Conservation (phyloP, 2,888 invertebrate species). For the Drosophila cyrtoloma region DNA sequence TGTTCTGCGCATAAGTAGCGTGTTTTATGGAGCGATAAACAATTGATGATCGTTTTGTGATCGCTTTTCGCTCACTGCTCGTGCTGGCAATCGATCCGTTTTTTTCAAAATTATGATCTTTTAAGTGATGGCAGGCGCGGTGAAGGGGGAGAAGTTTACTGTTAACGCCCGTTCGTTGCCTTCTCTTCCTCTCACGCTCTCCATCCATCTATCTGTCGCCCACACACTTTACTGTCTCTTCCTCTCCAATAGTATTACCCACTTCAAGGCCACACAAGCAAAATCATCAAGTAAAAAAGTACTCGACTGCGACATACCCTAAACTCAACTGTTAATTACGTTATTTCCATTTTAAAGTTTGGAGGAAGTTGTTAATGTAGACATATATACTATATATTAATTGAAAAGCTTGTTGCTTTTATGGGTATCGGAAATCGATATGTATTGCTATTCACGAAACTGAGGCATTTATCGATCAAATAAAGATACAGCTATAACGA, state of each 20-base stretch:
- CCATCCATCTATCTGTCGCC: too few species aligned
- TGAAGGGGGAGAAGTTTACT: not conserved
- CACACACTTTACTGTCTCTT: not conserved
- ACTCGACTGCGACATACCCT: not conserved
- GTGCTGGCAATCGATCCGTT: not conserved
- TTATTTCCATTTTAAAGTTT: not conserved
- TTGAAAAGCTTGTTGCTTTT: not conserved
- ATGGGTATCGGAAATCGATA: not conserved
- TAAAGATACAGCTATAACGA: too few species aligned
- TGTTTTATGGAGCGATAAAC: conserved; percentile 35
- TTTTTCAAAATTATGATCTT: not conserved
- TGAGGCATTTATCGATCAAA: not conserved
- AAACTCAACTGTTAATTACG: too few species aligned
- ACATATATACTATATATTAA: not conserved
- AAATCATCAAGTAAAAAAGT: not conserved
- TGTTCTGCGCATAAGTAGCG: conserved; percentile 31
- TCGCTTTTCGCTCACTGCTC: conserved; percentile 15
- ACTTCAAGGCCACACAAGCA: conserved; percentile 36
- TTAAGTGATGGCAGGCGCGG: not conserved
- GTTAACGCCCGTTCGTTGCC: not conserved
- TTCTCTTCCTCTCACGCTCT: not conserved
- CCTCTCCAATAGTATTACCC: not conserved
- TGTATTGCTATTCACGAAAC: too few species aligned
- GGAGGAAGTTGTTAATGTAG: not conserved
- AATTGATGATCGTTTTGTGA: conserved; percentile 34